Conservation (phyloP, 1,140 invertebrate genomes). For the Hyposmocoma kahamanoa region DNA sequence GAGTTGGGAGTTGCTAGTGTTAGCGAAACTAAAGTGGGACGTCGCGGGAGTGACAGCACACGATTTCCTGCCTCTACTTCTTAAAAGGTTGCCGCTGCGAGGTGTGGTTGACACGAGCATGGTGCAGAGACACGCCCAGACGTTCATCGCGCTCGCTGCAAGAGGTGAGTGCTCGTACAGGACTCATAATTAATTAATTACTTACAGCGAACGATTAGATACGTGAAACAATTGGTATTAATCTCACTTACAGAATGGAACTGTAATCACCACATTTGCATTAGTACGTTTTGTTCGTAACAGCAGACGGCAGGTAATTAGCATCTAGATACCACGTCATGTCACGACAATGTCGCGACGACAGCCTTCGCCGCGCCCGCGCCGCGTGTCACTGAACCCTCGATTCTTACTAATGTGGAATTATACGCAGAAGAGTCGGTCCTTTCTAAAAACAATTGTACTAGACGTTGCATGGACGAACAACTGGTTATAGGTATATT, state of each 20-base stretch:
- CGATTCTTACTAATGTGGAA: conserved; percentile 2
- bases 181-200: too few relatives aligned
- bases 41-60: conserved; percentile 85
- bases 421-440: neutral
- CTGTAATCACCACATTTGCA: conserved; percentile 7
- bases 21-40: conserved; percentile 89
- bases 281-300: conserved; percentile 23
- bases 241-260: too few relatives aligned
- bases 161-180: conserved; percentile 78
- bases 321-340: conserved; percentile 50
- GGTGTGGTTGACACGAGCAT: conserved; percentile 75
- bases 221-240: too few relatives aligned
- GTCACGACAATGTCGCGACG: conserved; percentile 43
- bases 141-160: conserved; percentile 85
- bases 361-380: conserved; percentile 13
- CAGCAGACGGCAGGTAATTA: conserved; percentile 52
- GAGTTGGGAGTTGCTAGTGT: conserved; percentile 87
- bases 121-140: conserved; percentile 84
- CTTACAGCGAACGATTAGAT: too few relatives aligned
- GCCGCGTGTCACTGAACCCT: conserved; percentile 46
- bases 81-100: conserved; percentile 75
- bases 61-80: conserved; percentile 85
- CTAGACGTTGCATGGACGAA: too few relatives aligned
- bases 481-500: too few relatives aligned
- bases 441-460: too few relatives aligned